A percentile compares a stretch with the other conserved stretches of the same genome.
phyloP scores from a whole-genome alignment of 2,888 invertebrate species.

The Orchestes rusci region DNA sequence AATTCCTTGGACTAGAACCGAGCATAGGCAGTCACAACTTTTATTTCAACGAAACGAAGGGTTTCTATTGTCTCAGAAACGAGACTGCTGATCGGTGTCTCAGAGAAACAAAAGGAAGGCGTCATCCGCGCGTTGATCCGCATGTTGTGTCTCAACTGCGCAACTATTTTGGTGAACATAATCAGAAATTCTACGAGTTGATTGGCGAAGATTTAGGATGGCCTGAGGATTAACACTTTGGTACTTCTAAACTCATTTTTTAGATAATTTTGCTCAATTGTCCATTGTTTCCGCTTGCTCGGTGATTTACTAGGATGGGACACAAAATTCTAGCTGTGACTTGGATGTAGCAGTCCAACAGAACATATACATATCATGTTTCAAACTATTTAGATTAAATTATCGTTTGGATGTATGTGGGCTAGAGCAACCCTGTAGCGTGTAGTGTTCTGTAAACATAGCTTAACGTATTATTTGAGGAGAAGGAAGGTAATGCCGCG shows the following conservation, averaged over 20 bases:
- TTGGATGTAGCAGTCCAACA: too few species aligned
- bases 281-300: too few species aligned
- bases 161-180: constrained; percentile 84
- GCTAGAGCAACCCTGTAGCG: too few species aligned
- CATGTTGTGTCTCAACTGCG: constrained; percentile 71
- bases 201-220: constrained; percentile 90
- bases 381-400: too few species aligned
- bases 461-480: too few species aligned
- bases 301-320: too few species aligned
- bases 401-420: too few species aligned
- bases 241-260: not conserved
- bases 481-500: too few species aligned
- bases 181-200: constrained; percentile 85
- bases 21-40: constrained; percentile 78
- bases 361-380: too few species aligned
- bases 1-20: constrained; percentile 69
- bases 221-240: constrained; percentile 70
- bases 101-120: constrained; percentile 71
- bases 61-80: constrained; percentile 88
- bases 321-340: too few species aligned
- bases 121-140: constrained; percentile 79
- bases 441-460: too few species aligned
- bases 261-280: too few species aligned
- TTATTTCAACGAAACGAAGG: constrained; percentile 94
- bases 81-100: constrained; percentile 81